phyloP scores from a whole-genome alignment of 64 coral and sea anemone species.

The Pachyseris speciosa region DNA sequence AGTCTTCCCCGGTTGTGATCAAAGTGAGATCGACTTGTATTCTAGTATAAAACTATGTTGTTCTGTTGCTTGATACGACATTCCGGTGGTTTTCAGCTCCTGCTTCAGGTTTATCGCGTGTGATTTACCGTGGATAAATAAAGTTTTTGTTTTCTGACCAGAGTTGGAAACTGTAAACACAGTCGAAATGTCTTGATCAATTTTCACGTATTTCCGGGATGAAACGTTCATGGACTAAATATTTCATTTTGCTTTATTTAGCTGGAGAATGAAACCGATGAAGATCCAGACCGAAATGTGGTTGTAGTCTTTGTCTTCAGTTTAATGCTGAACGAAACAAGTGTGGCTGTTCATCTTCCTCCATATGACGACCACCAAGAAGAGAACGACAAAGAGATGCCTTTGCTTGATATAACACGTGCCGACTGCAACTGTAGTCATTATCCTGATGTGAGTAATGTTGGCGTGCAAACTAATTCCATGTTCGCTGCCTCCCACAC shows the following conservation, averaged over 20 bases:
- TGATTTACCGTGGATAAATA: too few species aligned
- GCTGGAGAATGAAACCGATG: not conserved
- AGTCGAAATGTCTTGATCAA: too few species aligned
- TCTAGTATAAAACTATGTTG: not conserved
- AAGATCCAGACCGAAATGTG: not conserved
- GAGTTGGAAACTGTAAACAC: too few species aligned
- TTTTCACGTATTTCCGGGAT: too few species aligned
- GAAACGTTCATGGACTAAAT: not conserved
- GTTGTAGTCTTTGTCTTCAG: not conserved
- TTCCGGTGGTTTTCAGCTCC: not conserved
- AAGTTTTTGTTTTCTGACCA: too few species aligned
- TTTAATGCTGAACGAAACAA: not conserved
- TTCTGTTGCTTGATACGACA: not conserved
- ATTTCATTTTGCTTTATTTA: not conserved
- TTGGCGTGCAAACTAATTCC: not conserved
- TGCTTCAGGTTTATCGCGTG: not conserved
- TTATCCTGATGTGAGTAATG: not conserved
- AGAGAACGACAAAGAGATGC: not conserved
- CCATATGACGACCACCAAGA: not conserved
- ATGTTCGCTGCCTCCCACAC: not conserved
- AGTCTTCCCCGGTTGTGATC: not conserved
- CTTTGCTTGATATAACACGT: not conserved
- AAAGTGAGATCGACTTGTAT: constrained; percentile 13
- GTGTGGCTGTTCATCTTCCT: not conserved
- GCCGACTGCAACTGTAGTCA: not conserved